These are phyloP conservation scores for Odontamblyopus lacepedii DNA, from an alignment of 2,797 vertebrate species.

Conservation along the genomic window DNA sequence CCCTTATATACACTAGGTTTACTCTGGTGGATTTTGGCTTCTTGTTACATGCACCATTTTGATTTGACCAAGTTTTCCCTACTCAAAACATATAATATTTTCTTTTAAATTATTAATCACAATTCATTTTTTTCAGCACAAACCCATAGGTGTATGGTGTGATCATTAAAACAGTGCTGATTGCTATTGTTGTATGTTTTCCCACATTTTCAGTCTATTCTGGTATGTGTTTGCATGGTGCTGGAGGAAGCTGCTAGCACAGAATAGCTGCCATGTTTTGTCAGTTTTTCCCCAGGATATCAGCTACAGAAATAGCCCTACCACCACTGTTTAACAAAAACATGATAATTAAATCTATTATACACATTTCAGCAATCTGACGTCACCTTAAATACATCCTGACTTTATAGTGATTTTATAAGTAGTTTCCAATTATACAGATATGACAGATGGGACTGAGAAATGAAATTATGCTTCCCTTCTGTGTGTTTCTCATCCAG, in stretches of 20 bases:
- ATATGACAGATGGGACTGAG: slow-evolving; percentile 35
- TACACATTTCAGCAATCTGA: not conserved
- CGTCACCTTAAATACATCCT: not conserved
- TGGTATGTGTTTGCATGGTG: not conserved
- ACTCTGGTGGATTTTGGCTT: too few species aligned
- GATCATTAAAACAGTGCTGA: not conserved
- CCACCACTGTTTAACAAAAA: not conserved
- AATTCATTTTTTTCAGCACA: too few species aligned
- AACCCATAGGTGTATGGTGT: not conserved
- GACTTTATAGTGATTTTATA: slow-evolving; percentile 10
- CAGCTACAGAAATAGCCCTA: not conserved
- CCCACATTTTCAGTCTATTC: not conserved
- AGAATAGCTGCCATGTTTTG: not conserved
- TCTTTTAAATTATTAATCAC: too few species aligned
- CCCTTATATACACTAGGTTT: too few species aligned
- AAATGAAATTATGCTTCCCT: slow-evolving; percentile 34
- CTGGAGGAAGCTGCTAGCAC: not conserved
- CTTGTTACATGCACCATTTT: too few species aligned
- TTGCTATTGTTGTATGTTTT: not conserved
- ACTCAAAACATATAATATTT: too few species aligned
- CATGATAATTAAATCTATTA: not conserved
- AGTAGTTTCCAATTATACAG: slow-evolving; percentile 31
- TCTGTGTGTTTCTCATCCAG: slow-evolving; percentile 29
- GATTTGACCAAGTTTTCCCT: too few species aligned
- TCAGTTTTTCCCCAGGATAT: not conserved